Conservation (phyloP, 2,113 vertebrate genomes). For the Hypanus sabinus region DNA sequence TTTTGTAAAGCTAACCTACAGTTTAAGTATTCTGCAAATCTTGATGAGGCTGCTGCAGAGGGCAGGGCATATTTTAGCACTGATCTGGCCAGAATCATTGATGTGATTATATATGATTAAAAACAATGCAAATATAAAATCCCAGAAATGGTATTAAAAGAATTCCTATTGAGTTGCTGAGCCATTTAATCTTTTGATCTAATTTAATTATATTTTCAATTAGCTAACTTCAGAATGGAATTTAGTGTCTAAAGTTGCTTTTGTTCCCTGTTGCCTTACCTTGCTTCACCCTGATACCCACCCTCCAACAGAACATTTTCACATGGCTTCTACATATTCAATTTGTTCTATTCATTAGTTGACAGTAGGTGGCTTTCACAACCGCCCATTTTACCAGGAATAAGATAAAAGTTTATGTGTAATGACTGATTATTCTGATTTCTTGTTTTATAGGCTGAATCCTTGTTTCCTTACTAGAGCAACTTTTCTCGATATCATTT, state of each 20-base stretch:
- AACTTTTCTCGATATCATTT: constrained; percentile 71
- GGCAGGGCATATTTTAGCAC: neutral
- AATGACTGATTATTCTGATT: constrained; percentile 30
- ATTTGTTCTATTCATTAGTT: neutral
- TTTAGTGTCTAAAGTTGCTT: neutral
- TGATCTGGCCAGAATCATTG: neutral
- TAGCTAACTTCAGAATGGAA: neutral
- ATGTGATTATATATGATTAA: neutral
- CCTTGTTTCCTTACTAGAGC: constrained; percentile 83
- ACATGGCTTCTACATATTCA: neutral
- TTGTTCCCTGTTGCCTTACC: neutral
- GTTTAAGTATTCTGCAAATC: neutral
- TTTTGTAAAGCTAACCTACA: neutral
- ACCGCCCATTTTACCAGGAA: constrained; percentile 12
- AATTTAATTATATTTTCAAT: neutral
- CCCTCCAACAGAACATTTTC: neutral
- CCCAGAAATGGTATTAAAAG: neutral
- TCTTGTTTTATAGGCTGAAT: constrained; percentile 62
- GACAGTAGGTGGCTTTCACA: constrained; percentile 30
- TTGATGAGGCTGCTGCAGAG: neutral
- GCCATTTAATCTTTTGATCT: neutral
- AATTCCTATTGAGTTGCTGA: neutral
- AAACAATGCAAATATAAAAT: neutral
- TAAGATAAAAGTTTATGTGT: constrained; percentile 22
- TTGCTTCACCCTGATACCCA: neutral